Evolutionary conservation across 1,140 invertebrate species (phyloP), one percentile per base, ranked within the genome.

Genomic region (Arion vulgaris): DNA sequence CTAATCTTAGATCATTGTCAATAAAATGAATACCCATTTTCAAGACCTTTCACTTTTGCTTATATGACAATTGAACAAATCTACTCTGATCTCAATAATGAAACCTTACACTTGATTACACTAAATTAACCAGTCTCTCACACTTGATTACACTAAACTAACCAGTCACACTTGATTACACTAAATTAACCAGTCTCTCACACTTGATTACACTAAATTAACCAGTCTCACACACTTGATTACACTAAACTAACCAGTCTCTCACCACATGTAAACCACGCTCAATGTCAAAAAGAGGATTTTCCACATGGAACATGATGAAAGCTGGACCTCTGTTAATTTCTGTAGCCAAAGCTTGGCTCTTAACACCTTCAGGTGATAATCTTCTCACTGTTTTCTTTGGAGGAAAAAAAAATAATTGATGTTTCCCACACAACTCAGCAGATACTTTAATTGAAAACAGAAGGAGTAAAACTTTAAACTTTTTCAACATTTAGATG

Each of bases 311-410:
- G 84, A 92, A 91, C 66, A 92, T 78, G 77, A 93, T 79, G 32
- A 92, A 39, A 17, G 89, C 87, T 17, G 92, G 88, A 71, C 87
- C 87, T 71, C 77, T 88, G 73, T 83, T 85, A 0, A 93, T 86
- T 57, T 87, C 86, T 26, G 78, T 79, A 13, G 91, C 90, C 17
- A 93, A 75, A 15, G 80, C 38, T 9, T 85, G 85, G 81, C 90
- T 92, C 84, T 93, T 93, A 15, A 88, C 51, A 36, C 91, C 90
- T 36, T 85, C 75, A 41, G 91, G 91, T 7, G 86, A 83, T 17
- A 92, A 39, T 90, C 90, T 92, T 32, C 89, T 81, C n/a, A 89
- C 88, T 11, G 86, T n/a, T 45, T 86, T 81, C 89, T 90, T 81
- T 53, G 82, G 80, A 85, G 53, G 76, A 49, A 71, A 36, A 75